Percentiles rank a stretch among this genome's conserved stretches.
phyloP scores from a whole-genome alignment of 1,140 invertebrate species.

The Onthophagus taurus region DNA sequence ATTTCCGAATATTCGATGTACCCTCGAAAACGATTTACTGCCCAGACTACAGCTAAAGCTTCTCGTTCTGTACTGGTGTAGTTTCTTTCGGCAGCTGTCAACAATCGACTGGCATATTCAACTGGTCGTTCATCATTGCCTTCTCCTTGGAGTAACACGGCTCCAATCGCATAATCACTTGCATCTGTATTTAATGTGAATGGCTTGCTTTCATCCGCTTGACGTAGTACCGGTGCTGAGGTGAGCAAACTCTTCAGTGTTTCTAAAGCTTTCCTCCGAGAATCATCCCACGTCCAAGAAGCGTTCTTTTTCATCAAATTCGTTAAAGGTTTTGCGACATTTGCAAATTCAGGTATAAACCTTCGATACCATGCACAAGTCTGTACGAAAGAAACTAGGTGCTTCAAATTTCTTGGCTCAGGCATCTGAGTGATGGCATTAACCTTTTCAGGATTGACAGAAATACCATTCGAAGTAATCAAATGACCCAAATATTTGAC shows the following conservation, averaged over 20 bases:
- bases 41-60: conserved; percentile 21
- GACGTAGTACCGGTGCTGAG: too few relatives aligned
- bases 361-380: conserved; percentile 20
- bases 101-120: conserved; percentile 32
- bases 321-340: conserved; percentile 31
- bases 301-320: conserved; percentile 29
- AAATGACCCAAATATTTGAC: background rate
- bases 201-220: too few relatives aligned
- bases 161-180: conserved; percentile 13
- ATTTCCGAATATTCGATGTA: conserved; percentile 1
- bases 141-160: background rate
- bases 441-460: conserved; percentile 13
- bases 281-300: conserved; percentile 24
- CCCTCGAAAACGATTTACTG: background rate
- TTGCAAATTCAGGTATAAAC: conserved; percentile 1
- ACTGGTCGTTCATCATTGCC: conserved; percentile 25
- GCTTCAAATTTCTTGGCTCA: conserved; percentile 13
- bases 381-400: conserved; percentile 24
- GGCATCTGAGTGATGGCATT: background rate
- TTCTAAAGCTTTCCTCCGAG: background rate
- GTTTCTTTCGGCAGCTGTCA: background rate
- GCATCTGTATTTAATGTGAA: too few relatives aligned
- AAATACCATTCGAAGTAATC: background rate
- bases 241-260: too few relatives aligned
- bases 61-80: background rate